Evolutionary conservation across 2,113 vertebrate species (phyloP), one percentile per base, ranked within the genome.

Genomic region (Semnornis frantzii): DNA sequence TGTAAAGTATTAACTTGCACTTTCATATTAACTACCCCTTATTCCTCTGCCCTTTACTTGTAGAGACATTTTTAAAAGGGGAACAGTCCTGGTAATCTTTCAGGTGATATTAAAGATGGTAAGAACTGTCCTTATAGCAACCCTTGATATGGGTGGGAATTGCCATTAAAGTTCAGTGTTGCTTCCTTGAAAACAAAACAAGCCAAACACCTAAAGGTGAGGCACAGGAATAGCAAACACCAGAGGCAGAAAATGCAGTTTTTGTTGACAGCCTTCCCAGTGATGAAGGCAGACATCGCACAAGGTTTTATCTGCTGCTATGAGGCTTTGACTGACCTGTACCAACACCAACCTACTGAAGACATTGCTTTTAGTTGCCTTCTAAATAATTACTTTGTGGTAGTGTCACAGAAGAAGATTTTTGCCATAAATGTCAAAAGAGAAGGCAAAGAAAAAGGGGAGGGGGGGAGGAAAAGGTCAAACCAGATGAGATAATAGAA

Each of bases 41-140:
- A 79, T 72, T 85, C 28, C 52, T 73, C 82, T 95, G 48, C 50
- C 60, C 71, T 94, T 92, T 91, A 65, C 33, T 59, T 79, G 57
- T n/a, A 77, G 34, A 59, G 68, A 73, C n/a, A 59, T 82, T 87
- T 92, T 70, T 82, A 66, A 91, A 82, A 82, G 42, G 18, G 57
- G 76, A 89, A 50, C 2, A 69, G 34, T 52, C 30, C n/a, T 59
- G 30, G 30, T 62, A 87, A 76, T 92, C 64, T 89, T 92, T 55
- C 68, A 66, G 48, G 23, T 91, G 27, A 52, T 74, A 82, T 74
- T 69, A 77, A 89, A 91, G 71, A 69, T 89, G 15, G 54, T 37
- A 92, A 68, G 48, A 84, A 60, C 37, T 48, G 13, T 75, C 54
- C 58, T 90, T 95, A 64, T 54, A 78, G 42, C 84, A 91, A 39